Conservation (phyloP, 35 echinoderm and acorn worm species). For the Stichopus chloronotus region DNA sequence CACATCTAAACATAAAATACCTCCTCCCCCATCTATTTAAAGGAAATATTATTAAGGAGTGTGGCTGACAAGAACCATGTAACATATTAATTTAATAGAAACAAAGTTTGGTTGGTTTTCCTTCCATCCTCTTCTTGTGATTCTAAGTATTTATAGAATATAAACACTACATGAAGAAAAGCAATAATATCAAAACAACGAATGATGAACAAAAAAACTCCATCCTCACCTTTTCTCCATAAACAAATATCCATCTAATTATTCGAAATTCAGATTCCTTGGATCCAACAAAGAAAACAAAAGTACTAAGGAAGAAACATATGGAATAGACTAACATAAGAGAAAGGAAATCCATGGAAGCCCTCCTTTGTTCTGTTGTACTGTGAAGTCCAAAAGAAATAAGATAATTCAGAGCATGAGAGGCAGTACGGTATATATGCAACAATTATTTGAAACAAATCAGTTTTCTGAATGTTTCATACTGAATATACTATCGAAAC, state of each 20-base stretch:
- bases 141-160: neutral
- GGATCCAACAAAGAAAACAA: slow-evolving; percentile 27
- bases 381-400: neutral
- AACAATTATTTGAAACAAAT: no score
- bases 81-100: no score
- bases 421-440: no score
- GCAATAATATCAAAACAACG: neutral
- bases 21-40: no score
- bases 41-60: no score
- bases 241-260: slow-evolving; percentile 42
- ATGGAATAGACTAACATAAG: slow-evolving; percentile 43
- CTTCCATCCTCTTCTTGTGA: no score
- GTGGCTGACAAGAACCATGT: no score
- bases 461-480: no score
- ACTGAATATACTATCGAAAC: no score
- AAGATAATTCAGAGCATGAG: neutral
- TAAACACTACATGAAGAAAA: neutral
- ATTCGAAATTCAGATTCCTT: slow-evolving; percentile 41
- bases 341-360: slow-evolving; percentile 44
- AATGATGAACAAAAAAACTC: neutral
- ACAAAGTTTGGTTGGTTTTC: no score
- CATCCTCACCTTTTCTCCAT: slow-evolving; percentile 44
- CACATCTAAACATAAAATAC: no score
- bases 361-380: neutral
- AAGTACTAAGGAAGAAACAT: slow-evolving; percentile 8